Evolutionary conservation across 2,113 vertebrate species (phyloP).

Genomic region (Peromyscus californicus): DNA sequence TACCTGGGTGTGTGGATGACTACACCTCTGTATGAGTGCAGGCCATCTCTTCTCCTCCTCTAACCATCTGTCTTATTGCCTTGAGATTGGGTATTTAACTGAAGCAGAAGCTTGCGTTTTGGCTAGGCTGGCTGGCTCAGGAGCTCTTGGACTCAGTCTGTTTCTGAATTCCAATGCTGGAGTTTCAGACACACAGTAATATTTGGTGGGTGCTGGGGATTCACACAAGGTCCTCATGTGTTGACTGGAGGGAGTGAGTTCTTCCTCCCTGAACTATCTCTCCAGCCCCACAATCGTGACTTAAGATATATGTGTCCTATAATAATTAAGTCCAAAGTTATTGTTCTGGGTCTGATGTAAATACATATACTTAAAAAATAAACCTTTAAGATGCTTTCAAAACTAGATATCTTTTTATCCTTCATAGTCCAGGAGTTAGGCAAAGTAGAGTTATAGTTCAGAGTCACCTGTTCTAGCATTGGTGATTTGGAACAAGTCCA

Average conservation of each 20-base stretch:
- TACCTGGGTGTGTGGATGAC: background rate
- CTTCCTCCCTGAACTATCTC: background rate
- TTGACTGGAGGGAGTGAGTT: background rate
- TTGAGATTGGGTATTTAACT: background rate
- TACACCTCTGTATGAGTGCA: background rate
- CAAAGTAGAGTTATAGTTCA: conserved; percentile 17
- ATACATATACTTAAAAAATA: background rate
- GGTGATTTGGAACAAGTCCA: conserved; percentile 10
- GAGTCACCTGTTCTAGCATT: background rate
- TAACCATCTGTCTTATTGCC: background rate
- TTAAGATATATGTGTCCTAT: conserved; percentile 17
- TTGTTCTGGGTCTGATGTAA: conserved; percentile 33
- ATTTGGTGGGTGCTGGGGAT: background rate
- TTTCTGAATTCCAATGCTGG: background rate
- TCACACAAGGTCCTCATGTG: too few species aligned
- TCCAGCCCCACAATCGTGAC: background rate
- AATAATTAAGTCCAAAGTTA: conserved; percentile 25
- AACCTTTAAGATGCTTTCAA: background rate
- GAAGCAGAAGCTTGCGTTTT: background rate
- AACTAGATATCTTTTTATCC: conserved; percentile 5
- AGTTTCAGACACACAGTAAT: background rate
- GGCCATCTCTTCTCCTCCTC: too few species aligned
- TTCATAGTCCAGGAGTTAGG: background rate
- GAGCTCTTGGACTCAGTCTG: background rate
- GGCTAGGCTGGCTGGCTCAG: background rate